Percentiles rank a stretch among this genome's conserved stretches.
These are phyloP conservation scores for Theristicus caerulescens DNA, from an alignment of 2,113 vertebrate species.

Conservation along the genomic window DNA sequence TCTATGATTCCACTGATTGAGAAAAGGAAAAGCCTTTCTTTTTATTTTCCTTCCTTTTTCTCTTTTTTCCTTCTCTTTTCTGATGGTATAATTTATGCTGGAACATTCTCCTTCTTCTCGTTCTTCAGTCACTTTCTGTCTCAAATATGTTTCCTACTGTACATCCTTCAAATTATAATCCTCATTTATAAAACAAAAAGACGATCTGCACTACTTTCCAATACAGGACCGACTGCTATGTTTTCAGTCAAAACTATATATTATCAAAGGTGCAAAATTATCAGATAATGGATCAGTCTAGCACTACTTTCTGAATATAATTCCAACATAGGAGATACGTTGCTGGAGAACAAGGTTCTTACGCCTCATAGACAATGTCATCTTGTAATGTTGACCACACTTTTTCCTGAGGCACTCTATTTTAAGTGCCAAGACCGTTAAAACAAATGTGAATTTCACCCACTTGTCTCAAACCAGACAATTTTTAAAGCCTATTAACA, in stretches of 20 bases:
- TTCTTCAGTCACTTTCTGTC: neutral
- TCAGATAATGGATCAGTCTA: neutral
- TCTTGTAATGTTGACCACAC: neutral
- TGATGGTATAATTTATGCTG: neutral
- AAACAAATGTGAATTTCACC: neutral
- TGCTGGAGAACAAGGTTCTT: neutral
- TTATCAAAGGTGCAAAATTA: neutral
- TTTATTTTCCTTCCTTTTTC: neutral
- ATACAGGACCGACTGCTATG: neutral
- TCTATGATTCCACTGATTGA: neutral
- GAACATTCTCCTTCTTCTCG: neutral
- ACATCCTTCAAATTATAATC: neutral
- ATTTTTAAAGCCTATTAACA: neutral
- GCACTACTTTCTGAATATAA: neutral
- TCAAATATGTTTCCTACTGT: neutral
- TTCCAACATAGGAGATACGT: neutral
- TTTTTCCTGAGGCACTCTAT: neutral
- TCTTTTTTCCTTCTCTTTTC: neutral
- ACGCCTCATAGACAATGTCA: neutral
- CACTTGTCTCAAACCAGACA: neutral
- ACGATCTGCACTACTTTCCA: neutral
- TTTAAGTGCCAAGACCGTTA: neutral
- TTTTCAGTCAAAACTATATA: neutral
- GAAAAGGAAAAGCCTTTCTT: neutral
- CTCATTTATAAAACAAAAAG: neutral